phyloP scores from a whole-genome alignment of 2,797 vertebrate species.

The Falco columbarius region DNA sequence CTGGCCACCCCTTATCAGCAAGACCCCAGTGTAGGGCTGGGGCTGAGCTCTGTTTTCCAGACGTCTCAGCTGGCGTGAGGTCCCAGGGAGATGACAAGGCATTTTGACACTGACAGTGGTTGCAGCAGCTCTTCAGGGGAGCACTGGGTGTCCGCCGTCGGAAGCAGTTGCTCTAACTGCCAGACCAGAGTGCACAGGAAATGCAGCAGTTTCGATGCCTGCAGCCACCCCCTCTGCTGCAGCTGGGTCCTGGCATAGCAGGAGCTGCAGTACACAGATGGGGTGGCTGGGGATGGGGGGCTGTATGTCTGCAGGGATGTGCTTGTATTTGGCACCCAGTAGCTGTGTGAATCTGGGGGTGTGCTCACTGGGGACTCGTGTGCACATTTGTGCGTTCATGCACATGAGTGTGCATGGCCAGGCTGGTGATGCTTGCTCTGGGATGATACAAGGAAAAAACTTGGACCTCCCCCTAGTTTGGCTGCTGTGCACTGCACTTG shows the following conservation, averaged over 20 bases:
- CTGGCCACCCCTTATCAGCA: background rate
- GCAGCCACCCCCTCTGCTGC: background rate
- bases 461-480: background rate
- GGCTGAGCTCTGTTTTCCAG: background rate
- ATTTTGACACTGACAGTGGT: background rate
- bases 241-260: background rate
- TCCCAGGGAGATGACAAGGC: background rate
- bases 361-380: background rate
- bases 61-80: rapidly evolving
- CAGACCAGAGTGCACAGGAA: background rate
- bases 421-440: background rate
- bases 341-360: background rate
- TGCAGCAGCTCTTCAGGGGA: background rate
- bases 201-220: background rate
- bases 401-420: background rate
- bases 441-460: background rate
- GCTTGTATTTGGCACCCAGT: background rate
- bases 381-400: background rate
- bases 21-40: background rate
- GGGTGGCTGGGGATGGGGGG: background rate
- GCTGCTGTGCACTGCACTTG: background rate
- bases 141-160: rapidly evolving
- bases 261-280: rapidly evolving
- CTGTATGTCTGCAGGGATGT: too few relatives aligned
- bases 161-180: background rate